Conservation (phyloP, 2,888 invertebrate species). For the Girardia tigrina region DNA sequence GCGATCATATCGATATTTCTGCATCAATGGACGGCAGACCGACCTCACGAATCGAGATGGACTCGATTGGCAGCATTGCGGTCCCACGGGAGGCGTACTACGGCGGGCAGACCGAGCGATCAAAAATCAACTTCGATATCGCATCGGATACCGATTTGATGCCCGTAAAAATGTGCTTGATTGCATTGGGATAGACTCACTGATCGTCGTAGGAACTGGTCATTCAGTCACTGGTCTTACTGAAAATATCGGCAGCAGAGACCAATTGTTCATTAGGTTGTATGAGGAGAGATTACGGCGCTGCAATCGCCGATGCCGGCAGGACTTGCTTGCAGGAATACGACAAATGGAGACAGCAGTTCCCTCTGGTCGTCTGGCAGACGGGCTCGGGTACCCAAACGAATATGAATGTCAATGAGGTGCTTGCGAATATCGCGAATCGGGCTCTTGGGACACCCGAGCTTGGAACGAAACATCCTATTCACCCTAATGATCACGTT, state of each 20-base stretch:
- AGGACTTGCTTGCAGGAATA: slow-evolving; percentile 70
- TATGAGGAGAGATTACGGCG: slow-evolving; percentile 27
- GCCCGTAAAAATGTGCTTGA: slow-evolving; percentile 12
- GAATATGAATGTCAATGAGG: slow-evolving; percentile 98
- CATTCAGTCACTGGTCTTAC: slow-evolving; percentile 75
- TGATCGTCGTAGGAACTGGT: slow-evolving; percentile 64
- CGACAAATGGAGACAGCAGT: slow-evolving; percentile 67
- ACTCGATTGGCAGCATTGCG: slow-evolving; percentile 86
- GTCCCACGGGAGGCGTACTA: slow-evolving; percentile 81
- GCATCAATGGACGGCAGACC: not conserved
- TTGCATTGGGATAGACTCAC: too few species aligned
- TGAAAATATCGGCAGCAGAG: slow-evolving; percentile 85
- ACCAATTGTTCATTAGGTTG: slow-evolving; percentile 79
- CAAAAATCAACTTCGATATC: slow-evolving; percentile 87
- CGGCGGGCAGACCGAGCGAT: slow-evolving; percentile 88
- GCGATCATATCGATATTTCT: too few species aligned
- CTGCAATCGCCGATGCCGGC: slow-evolving; percentile 17
- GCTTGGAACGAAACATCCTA: slow-evolving; percentile 78
- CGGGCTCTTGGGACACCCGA: slow-evolving; percentile 64
- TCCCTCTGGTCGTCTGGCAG: slow-evolving; percentile 96
- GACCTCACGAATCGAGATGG: slow-evolving; percentile 58
- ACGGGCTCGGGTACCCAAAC: slow-evolving; percentile 97
- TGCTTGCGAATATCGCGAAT: slow-evolving; percentile 74
- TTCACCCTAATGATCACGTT: slow-evolving; percentile 98
- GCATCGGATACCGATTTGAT: not conserved